Conservation (phyloP, 1,140 invertebrate species). For the Augochlora pura region DNA sequence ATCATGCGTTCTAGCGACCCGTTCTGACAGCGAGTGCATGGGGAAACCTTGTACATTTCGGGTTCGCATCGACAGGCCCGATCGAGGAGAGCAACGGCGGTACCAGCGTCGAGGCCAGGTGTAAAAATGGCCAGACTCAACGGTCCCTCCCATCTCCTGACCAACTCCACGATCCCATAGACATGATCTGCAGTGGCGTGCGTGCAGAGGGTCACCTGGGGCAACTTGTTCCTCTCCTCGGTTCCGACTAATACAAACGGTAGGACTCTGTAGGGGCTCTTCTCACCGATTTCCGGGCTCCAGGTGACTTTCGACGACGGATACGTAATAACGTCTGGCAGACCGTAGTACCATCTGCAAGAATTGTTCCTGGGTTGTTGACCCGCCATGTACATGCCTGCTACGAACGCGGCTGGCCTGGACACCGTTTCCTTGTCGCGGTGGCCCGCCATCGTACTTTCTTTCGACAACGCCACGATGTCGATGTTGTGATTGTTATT, state of each 20-base stretch:
- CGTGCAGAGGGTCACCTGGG: slow-evolving; percentile 83
- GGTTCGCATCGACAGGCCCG: slow-evolving; percentile 84
- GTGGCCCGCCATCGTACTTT: slow-evolving; percentile 12
- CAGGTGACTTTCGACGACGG: slow-evolving; percentile 72
- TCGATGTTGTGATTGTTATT: no score
- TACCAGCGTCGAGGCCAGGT: slow-evolving; percentile 84
- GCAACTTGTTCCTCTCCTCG: slow-evolving; percentile 69
- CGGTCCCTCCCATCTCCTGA: slow-evolving; percentile 86
- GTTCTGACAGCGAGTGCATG: slow-evolving; percentile 66
- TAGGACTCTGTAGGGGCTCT: slow-evolving; percentile 83
- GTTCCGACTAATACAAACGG: slow-evolving; percentile 82
- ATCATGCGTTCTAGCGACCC: slow-evolving; percentile 31
- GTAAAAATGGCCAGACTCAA: slow-evolving; percentile 87
- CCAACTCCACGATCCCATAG: slow-evolving; percentile 86
- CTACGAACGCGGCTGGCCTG: slow-evolving; percentile 63
- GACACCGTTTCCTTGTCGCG: background rate
- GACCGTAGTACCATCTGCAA: slow-evolving; percentile 84
- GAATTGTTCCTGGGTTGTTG: slow-evolving; percentile 81
- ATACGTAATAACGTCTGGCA: slow-evolving; percentile 82
- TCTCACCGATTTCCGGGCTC: slow-evolving; percentile 81
- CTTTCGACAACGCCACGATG: background rate
- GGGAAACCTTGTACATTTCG: slow-evolving; percentile 83
- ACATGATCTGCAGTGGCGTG: slow-evolving; percentile 89
- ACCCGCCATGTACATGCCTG: slow-evolving; percentile 81
- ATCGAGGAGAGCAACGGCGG: slow-evolving; percentile 83